Conservation (phyloP, 2,797 vertebrate species). For the Artibeus jamaicensis region DNA sequence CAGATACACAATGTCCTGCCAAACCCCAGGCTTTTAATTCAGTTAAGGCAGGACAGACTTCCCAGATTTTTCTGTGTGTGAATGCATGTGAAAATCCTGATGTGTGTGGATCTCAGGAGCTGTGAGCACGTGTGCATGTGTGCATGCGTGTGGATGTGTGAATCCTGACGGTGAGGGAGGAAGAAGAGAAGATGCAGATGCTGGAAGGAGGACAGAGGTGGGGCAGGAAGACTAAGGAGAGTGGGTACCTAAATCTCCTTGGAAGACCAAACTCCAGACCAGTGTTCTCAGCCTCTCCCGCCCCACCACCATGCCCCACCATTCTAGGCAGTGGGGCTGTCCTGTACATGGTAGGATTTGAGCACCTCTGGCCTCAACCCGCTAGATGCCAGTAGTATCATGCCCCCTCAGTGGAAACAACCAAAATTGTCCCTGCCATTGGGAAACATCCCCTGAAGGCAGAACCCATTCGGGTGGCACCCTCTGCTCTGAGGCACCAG, state of each 20-base stretch:
- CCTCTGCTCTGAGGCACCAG: neutral
- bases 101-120: neutral
- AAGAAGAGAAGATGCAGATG: neutral
- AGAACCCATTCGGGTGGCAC: neutral
- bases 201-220: neutral
- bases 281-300: neutral
- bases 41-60: constrained; percentile 73
- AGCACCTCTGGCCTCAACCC: neutral
- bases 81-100: constrained; percentile 28
- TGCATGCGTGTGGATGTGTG: neutral
- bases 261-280: neutral
- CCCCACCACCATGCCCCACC: neutral
- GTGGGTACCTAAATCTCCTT: neutral
- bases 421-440: neutral
- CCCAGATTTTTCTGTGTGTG: constrained; percentile 54
- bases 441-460: neutral
- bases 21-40: constrained; percentile 75
- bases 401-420: neutral
- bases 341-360: neutral
- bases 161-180: neutral
- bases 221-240: neutral
- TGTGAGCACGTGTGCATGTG: neutral
- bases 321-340: neutral
- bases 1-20: constrained; percentile 78
- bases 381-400: neutral